A percentile compares a stretch with the other conserved stretches of the same genome.
Evolutionary conservation across 2,888 invertebrate genomes (phyloP).

Genomic region (Erannis defoliaria): DNA sequence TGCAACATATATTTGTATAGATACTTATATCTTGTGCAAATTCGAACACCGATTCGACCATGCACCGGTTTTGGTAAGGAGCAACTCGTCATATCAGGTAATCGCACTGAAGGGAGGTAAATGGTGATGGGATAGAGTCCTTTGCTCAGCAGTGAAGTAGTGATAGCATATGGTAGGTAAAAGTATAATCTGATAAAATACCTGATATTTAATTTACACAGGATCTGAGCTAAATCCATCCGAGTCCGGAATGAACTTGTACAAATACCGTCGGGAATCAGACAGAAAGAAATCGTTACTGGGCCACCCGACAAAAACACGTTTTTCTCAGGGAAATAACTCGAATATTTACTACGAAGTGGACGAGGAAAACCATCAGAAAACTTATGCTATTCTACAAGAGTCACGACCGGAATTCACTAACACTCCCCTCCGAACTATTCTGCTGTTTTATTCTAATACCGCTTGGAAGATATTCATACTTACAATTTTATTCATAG

Average conservation of each 20-base stretch:
- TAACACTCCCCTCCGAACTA: slow-evolving; percentile 67
- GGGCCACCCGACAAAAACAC: slow-evolving; percentile 14
- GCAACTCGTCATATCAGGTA: too few relatives aligned
- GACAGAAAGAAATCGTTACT: slow-evolving; percentile 56
- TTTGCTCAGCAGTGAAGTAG: too few relatives aligned
- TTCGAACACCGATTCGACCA: too few relatives aligned
- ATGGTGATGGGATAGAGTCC: too few relatives aligned
- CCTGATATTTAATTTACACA: slow-evolving; percentile 2
- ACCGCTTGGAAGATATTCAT: slow-evolving; percentile 73
- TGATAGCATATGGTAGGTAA: neutral
- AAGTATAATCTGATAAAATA: neutral
- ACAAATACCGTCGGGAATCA: slow-evolving; percentile 64
- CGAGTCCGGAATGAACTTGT: slow-evolving; percentile 57
- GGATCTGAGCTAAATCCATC: slow-evolving; percentile 1
- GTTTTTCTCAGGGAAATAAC: slow-evolving; percentile 39
- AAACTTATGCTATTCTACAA: slow-evolving; percentile 75
- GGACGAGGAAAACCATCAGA: slow-evolving; percentile 61
- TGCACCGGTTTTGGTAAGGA: too few relatives aligned
- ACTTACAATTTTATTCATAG: slow-evolving; percentile 67
- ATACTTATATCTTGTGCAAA: too few relatives aligned
- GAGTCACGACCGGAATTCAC: slow-evolving; percentile 72
- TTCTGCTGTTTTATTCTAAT: slow-evolving; percentile 72
- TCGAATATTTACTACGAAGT: slow-evolving; percentile 55
- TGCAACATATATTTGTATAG: too few relatives aligned
- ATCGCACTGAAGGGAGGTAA: too few relatives aligned